Conservation (phyloP, 1,140 invertebrate species). For the Dendrolimus kikuchii region DNA sequence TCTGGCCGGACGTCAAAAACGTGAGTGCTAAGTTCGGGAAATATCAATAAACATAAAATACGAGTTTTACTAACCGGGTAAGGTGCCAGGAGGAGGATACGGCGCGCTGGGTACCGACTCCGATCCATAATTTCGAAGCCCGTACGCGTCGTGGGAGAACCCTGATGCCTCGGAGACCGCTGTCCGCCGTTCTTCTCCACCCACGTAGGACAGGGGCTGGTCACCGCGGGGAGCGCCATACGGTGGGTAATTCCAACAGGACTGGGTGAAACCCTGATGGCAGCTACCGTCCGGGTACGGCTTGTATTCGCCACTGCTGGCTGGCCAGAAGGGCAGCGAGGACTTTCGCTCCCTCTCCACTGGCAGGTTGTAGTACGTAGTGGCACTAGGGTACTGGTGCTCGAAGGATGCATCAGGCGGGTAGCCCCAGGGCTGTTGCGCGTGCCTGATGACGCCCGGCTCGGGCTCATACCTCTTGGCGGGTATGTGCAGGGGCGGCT, state of each 20-base stretch:
- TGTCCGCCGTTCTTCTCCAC: constrained; percentile 79
- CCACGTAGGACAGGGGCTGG: constrained; percentile 77
- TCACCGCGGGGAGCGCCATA: constrained; percentile 79
- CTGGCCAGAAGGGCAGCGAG: constrained; percentile 81
- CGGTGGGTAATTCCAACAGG: constrained; percentile 80
- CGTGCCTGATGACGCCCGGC: constrained; percentile 82
- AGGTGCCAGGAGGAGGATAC: constrained; percentile 83
- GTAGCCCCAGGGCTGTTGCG: constrained; percentile 81
- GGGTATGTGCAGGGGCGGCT: constrained; percentile 85
- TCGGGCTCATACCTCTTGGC: constrained; percentile 83
- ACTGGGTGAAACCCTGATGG: constrained; percentile 82
- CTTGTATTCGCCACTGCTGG: constrained; percentile 74
- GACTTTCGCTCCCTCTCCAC: constrained; percentile 77
- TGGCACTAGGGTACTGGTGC: constrained; percentile 81
- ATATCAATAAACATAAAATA: constrained; percentile 4
- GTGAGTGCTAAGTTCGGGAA: constrained; percentile 25
- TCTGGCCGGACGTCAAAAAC: constrained; percentile 32
- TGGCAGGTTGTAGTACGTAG: constrained; percentile 85
- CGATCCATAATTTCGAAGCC: constrained; percentile 82
- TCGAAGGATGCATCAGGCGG: constrained; percentile 79
- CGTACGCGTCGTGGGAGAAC: constrained; percentile 84
- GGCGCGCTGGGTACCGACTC: constrained; percentile 84
- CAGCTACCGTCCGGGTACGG: constrained; percentile 77
- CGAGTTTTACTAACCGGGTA: constrained; percentile 52
- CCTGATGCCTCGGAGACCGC: constrained; percentile 77